phyloP scores from a whole-genome alignment of 2,797 vertebrate species.

The Vespertilio murinus region DNA sequence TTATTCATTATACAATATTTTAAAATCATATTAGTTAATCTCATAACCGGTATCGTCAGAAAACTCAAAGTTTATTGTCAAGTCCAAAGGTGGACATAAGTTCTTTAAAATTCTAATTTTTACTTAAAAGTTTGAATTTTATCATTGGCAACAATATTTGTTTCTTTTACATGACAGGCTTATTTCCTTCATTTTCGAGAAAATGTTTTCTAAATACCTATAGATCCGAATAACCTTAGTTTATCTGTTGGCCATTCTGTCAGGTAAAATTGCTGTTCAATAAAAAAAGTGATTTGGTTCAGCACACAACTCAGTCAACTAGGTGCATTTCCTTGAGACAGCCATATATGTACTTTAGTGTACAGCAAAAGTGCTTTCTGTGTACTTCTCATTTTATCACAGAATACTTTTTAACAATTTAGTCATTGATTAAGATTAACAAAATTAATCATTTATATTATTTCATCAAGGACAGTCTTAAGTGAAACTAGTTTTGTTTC shows the following conservation, averaged over 20 bases:
- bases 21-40: constrained; percentile 33
- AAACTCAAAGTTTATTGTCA: background rate
- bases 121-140: constrained; percentile 44
- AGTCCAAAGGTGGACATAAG: background rate
- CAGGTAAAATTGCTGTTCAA: constrained; percentile 16
- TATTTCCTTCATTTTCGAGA: background rate
- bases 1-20: background rate
- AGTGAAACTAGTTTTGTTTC: background rate
- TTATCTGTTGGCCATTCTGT: background rate
- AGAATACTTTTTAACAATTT: background rate
- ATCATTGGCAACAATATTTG: background rate
- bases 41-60: constrained; percentile 13
- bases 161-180: background rate
- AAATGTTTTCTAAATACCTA: constrained; percentile 9
- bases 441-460: constrained; percentile 19
- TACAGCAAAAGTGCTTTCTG: background rate
- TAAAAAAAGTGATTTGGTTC: background rate
- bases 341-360: background rate
- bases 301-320: background rate
- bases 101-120: constrained; percentile 21
- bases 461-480: constrained; percentile 31
- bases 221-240: constrained; percentile 23
- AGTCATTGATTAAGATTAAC: background rate
- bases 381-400: constrained; percentile 2
- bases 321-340: background rate